These are phyloP conservation scores for Pachypeltis micranthus DNA, from an alignment of 1,140 invertebrate genomes.

Conservation along the genomic window DNA sequence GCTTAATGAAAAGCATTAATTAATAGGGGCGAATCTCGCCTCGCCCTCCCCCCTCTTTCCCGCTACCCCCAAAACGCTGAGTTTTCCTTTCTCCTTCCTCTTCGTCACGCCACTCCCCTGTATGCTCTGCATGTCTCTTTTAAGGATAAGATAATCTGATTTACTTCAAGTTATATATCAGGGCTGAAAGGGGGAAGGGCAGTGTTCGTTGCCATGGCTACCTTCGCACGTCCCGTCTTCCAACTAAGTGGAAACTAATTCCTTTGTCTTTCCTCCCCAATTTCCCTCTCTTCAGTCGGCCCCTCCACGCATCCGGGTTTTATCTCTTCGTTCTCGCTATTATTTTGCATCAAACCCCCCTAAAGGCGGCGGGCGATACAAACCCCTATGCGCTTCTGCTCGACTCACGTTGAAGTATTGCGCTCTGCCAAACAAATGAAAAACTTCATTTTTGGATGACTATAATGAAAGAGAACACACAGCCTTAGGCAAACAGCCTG, in stretches of 20 bases:
- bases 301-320: neutral
- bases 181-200: neutral
- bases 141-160: conserved; percentile 14
- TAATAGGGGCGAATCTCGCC: too few species aligned
- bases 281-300: neutral
- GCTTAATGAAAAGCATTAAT: too few species aligned
- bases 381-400: too few species aligned
- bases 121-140: neutral
- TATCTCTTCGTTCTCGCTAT: conserved; percentile 8
- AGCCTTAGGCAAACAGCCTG: too few species aligned
- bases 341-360: conserved; percentile 2
- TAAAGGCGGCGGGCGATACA: too few species aligned
- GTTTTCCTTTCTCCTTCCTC: neutral
- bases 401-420: too few species aligned
- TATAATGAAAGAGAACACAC: too few species aligned
- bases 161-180: too few species aligned
- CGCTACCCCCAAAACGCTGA: too few species aligned
- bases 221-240: neutral
- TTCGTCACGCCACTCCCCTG: neutral
- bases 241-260: neutral
- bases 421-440: too few species aligned
- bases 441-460: too few species aligned
- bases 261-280: neutral
- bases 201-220: conserved; percentile 7
- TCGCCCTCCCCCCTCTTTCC: too few species aligned